These are phyloP conservation scores for Esperia sulphurella DNA, from an alignment of 2,888 invertebrate species.

Conservation along the genomic window DNA sequence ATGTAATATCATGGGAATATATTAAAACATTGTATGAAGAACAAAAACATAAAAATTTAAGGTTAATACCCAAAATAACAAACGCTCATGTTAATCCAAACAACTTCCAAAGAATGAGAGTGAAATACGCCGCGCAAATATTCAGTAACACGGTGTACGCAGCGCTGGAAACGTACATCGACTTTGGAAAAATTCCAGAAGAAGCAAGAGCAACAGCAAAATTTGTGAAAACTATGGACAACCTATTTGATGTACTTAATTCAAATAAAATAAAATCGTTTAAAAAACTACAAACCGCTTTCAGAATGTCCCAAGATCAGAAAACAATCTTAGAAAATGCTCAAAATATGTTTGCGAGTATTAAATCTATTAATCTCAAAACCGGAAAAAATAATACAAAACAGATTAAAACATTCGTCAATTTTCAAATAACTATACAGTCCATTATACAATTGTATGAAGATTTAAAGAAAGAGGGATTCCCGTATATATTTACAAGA, in stretches of 20 bases:
- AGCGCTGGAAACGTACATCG: neutral
- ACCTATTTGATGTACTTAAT: neutral
- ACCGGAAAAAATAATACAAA: conserved; percentile 6
- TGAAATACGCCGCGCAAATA: neutral
- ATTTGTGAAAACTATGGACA: neutral
- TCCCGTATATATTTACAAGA: conserved; percentile 4
- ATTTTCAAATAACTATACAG: conserved; percentile 6
- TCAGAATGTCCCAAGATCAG: neutral
- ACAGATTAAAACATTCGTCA: conserved; percentile 6
- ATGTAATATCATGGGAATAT: conserved; percentile 10
- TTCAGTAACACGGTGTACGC: neutral
- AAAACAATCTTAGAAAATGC: neutral
- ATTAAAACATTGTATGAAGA: neutral
- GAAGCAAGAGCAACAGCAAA: neutral
- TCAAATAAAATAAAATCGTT: neutral
- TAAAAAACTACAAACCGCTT: neutral
- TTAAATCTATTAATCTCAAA: neutral
- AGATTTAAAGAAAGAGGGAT: neutral
- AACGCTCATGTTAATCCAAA: conserved; percentile 8
- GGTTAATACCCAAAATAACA: no score
- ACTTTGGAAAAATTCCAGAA: neutral
- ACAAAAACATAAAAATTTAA: neutral
- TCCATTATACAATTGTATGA: conserved; percentile 1
- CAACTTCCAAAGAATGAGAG: neutral
- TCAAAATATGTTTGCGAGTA: conserved; percentile 2